Evolutionary conservation across 2,113 vertebrate genomes (phyloP).

Genomic region (Pomatorhinus ruficollis): DNA sequence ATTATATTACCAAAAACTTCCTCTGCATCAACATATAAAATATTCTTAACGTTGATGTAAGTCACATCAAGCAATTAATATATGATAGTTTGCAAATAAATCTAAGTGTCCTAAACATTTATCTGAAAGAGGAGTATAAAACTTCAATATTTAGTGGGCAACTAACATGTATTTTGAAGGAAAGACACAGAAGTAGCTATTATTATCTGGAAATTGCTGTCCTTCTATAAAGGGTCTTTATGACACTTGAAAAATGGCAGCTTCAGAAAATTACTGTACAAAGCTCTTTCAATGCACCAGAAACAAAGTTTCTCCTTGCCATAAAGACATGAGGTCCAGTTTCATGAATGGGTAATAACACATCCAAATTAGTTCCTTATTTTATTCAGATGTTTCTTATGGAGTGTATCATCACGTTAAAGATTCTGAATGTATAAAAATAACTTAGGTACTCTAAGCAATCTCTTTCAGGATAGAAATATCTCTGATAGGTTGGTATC

Average conservation of each 20-base stretch:
- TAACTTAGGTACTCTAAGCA: neutral
- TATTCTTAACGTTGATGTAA: neutral
- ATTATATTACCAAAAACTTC: accelerated
- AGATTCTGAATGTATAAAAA: neutral
- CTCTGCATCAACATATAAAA: neutral
- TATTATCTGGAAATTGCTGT: neutral
- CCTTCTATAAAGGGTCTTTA: neutral
- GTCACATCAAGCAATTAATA: neutral
- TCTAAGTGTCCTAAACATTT: neutral
- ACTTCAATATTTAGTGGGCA: neutral
- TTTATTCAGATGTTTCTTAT: neutral
- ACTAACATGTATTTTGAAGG: neutral
- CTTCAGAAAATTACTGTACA: neutral
- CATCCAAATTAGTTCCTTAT: neutral
- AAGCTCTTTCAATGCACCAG: neutral
- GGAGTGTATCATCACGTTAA: neutral
- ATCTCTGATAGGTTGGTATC: neutral
- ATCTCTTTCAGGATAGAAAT: neutral
- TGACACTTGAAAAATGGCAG: neutral
- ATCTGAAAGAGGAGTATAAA: neutral
- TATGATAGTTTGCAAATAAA: neutral
- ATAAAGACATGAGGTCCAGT: neutral
- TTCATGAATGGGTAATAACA: neutral
- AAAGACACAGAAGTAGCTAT: neutral
- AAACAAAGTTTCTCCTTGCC: neutral